Percentiles rank a stretch among this genome's conserved stretches.
These are phyloP conservation scores for Caenorhabditis angaria DNA, from an alignment of 2,888 invertebrate genomes.

Conservation along the genomic window DNA sequence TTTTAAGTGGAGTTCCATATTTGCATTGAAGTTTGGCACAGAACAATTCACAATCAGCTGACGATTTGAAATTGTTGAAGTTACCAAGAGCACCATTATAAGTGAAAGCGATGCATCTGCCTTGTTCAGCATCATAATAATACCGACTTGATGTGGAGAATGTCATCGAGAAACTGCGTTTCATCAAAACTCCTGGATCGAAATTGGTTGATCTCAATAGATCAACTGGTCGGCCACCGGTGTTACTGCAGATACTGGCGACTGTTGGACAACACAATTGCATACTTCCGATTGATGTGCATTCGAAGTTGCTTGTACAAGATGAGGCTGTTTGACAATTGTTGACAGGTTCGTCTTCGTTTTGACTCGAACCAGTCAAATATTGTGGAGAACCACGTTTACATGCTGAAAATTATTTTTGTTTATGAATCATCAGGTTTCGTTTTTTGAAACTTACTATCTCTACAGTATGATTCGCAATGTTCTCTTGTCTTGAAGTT, in stretches of 20 bases:
- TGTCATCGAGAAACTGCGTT: constrained; percentile 62
- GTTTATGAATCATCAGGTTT: background rate
- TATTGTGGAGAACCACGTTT: constrained; percentile 71
- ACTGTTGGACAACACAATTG: constrained; percentile 70
- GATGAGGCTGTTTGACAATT: constrained; percentile 68
- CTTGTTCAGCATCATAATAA: constrained; percentile 70
- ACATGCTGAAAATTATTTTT: constrained; percentile 59
- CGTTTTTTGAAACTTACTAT: constrained; percentile 59
- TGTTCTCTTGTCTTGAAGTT: constrained; percentile 71
- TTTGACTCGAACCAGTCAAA: constrained; percentile 60
- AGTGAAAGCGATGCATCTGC: constrained; percentile 69
- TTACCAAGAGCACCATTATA: constrained; percentile 71
- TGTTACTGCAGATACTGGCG: constrained; percentile 63
- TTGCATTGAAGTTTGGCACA: constrained; percentile 70
- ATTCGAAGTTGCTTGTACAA: constrained; percentile 70
- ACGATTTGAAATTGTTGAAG: constrained; percentile 70
- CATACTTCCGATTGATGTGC: constrained; percentile 69
- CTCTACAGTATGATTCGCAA: constrained; percentile 70
- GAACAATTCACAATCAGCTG: constrained; percentile 70
- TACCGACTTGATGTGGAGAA: constrained; percentile 65
- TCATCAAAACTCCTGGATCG: constrained; percentile 66
- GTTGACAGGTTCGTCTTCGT: constrained; percentile 69
- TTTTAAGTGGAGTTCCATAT: constrained; percentile 65
- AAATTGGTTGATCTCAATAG: constrained; percentile 62
- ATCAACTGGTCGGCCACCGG: constrained; percentile 64